A percentile compares a stretch with the other conserved stretches of the same genome.
phyloP scores from a whole-genome alignment of 2,113 vertebrate genomes.

The Dipodomys spectabilis region DNA sequence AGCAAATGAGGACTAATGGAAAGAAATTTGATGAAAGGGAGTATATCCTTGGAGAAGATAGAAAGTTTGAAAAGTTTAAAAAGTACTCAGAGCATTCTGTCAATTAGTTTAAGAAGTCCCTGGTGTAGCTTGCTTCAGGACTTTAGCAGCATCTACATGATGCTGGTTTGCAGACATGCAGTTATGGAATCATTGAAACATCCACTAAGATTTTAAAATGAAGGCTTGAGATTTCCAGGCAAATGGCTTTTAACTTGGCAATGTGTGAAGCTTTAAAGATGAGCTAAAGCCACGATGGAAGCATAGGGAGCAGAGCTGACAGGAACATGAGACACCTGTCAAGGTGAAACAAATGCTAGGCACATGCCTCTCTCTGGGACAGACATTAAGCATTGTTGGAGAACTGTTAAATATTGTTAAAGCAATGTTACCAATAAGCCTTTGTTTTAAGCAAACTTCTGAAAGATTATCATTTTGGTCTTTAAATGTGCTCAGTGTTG shows the following conservation, averaged over 20 bases:
- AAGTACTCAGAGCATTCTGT: too few relatives aligned
- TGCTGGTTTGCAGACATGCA: not conserved
- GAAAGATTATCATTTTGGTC: too few relatives aligned
- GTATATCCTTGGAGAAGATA: too few relatives aligned
- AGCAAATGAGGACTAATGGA: not conserved
- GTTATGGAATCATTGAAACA: not conserved
- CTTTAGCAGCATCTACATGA: not conserved
- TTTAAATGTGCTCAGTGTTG: too few relatives aligned
- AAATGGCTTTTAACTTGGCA: not conserved
- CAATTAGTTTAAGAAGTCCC: not conserved
- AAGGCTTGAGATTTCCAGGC: not conserved
- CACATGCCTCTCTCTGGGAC: too few relatives aligned
- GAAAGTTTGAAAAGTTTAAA: too few relatives aligned
- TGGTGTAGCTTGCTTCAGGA: not conserved
- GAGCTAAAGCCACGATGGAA: not conserved
- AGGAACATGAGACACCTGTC: not conserved
- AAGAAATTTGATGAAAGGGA: not conserved
- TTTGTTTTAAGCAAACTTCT: too few relatives aligned
- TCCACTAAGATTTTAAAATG: not conserved
- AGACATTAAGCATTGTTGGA: too few relatives aligned
- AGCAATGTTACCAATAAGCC: too few relatives aligned
- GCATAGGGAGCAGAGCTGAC: not conserved
- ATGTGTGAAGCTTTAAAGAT: not conserved
- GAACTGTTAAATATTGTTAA: too few relatives aligned
- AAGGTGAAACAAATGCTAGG: not conserved